Conservation (phyloP, 2,113 vertebrate genomes). For the Eupsittula cactorum region DNA sequence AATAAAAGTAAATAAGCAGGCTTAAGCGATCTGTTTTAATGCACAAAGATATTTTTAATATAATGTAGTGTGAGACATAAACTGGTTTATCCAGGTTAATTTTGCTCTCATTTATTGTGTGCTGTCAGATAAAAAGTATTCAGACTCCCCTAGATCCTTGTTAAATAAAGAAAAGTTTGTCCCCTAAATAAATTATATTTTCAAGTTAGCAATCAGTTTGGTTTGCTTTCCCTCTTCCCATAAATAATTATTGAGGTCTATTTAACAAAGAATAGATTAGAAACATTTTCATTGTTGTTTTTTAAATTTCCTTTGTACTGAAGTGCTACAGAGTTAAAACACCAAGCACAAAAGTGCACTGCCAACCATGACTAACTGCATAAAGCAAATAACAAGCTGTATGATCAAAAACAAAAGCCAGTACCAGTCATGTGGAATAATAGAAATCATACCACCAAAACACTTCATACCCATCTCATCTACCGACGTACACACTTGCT, state of each 20-base stretch:
- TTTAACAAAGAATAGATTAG: constrained; percentile 71
- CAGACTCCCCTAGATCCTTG: background rate
- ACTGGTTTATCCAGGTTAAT: background rate
- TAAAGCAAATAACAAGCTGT: constrained; percentile 56
- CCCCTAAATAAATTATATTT: background rate
- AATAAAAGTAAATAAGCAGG: background rate
- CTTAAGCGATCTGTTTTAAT: background rate
- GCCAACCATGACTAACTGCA: constrained; percentile 59
- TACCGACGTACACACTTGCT: background rate
- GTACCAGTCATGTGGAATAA: constrained; percentile 43
- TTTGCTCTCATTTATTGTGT: background rate
- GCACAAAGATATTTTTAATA: background rate
- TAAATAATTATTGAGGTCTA: constrained; percentile 67
- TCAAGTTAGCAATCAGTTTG: constrained; percentile 17
- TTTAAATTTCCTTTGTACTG: constrained; percentile 63
- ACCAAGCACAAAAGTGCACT: constrained; percentile 59
- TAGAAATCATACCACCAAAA: constrained; percentile 47
- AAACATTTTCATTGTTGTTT: constrained; percentile 72
- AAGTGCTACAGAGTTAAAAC: constrained; percentile 71
- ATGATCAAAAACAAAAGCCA: constrained; percentile 71
- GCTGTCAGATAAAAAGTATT: background rate
- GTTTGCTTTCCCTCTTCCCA: constrained; percentile 49
- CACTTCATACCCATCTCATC: background rate
- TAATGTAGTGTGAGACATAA: background rate
- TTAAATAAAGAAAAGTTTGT: background rate